Evolutionary conservation across 2,113 vertebrate genomes (phyloP), one percentile per base, ranked within the genome.

Genomic region (Pseudopodoces humilis): DNA sequence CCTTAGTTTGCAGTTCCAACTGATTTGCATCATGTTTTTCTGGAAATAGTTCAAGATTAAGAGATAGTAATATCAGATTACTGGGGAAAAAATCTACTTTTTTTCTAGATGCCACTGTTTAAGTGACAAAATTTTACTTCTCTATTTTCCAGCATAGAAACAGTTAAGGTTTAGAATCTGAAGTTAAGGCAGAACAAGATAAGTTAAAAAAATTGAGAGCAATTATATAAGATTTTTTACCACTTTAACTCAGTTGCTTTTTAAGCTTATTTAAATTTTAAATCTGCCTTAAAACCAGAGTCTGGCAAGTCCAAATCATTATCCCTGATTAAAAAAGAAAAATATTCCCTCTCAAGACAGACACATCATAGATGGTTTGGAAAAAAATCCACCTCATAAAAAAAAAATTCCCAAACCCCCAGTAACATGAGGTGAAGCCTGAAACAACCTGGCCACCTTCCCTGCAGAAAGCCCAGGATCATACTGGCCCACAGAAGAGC

Each of bases 211-310:
- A 93, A 87, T 25, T 27, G 62, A 76, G 88, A 85, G 21, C 58
- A 71, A 39, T 83, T 90, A 90, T 5, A 33, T 20, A 68, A 52
- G 49, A 80, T 79, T 95, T 76, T 85, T 62, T 56, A 68, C 35
- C 24, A 56, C 44, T 84, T 80, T 17, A 86, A 63, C 31, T 70
- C 69, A 37, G 55, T 15, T 63, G 56, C 23, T 78, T 82, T 75
- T 33, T 55, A 63, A 67, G 18, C 65, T 82, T 74, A 84, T 80
- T 96, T 85, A 62, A 82, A 90, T 85, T 95, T 90, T 53, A 90
- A 92, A 88, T 88, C 41, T 90, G 11, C 37, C 39, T 87, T 78
- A 75, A 87, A 67, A 50, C 4, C 41, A 70, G 43, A 20, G 20
- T 41, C 69, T 84, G 33, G 27, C 64, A 91, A 81, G 60, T 82